A percentile compares a stretch with the other conserved stretches of the same genome.
phyloP scores from a whole-genome alignment of 2,113 vertebrate species.

The Forbesichthys agassizii region DNA sequence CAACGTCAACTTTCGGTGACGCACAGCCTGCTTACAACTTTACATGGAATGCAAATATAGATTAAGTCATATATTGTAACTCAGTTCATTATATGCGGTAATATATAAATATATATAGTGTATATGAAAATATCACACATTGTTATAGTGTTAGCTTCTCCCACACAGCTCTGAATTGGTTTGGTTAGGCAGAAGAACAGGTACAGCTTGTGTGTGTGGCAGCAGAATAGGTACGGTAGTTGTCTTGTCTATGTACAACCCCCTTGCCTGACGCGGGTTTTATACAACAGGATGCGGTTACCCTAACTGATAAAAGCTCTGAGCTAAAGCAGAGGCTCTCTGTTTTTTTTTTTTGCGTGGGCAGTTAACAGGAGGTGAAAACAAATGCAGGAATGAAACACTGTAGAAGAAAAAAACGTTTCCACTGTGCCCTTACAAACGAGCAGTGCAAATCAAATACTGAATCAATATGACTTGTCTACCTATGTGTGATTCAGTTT shows the following conservation, averaged over 20 bases:
- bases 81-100: neutral
- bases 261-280: conserved; percentile 58
- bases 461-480: neutral
- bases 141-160: conserved; percentile 29
- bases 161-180: conserved; percentile 28
- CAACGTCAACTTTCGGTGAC: conserved; percentile 43
- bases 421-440: conserved; percentile 18
- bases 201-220: conserved; percentile 41
- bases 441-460: neutral
- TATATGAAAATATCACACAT: conserved; percentile 51
- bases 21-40: conserved; percentile 26
- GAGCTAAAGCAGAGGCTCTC: conserved; percentile 57
- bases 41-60: neutral
- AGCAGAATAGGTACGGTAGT: conserved; percentile 41
- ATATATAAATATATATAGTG: conserved; percentile 34
- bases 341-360: conserved; percentile 47
- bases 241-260: conserved; percentile 34
- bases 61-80: neutral
- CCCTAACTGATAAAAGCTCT: conserved; percentile 62
- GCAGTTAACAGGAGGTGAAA: conserved; percentile 54
- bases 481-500: neutral
- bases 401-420: conserved; percentile 30
- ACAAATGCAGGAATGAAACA: conserved; percentile 32
- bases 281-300: conserved; percentile 78
- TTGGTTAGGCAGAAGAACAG: conserved; percentile 32